phyloP scores from a whole-genome alignment of 1,140 invertebrate species.

The Eriocheir sinensis region DNA sequence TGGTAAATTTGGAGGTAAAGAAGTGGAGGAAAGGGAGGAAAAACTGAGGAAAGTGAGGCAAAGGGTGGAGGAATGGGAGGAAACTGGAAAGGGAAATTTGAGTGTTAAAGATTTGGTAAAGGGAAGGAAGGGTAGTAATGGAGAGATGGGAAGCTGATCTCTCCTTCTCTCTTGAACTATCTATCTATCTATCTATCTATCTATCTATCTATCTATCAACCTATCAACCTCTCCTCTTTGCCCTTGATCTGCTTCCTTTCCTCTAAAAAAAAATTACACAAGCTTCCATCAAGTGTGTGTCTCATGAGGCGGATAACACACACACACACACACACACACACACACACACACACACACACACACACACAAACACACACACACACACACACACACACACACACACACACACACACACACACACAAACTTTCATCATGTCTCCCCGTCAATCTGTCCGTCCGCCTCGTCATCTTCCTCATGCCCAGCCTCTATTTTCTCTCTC shows the following conservation, averaged over 20 bases:
- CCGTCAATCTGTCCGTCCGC: slow-evolving; percentile 46
- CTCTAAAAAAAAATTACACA: background rate
- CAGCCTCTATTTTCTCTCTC: background rate
- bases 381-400: background rate
- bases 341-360: too few species aligned
- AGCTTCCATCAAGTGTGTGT: background rate
- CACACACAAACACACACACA: too few species aligned
- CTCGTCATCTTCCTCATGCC: slow-evolving; percentile 53
- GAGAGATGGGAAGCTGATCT: too few species aligned
- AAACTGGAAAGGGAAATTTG: too few species aligned
- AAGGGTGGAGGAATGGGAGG: too few species aligned
- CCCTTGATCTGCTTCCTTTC: background rate
- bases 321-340: background rate
- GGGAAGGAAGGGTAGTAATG: too few species aligned
- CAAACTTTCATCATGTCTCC: too few species aligned
- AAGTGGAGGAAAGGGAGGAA: too few species aligned
- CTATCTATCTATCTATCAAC: background rate
- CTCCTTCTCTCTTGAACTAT: too few species aligned
- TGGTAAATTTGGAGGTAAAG: too few species aligned
- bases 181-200: background rate
- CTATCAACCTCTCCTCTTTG: background rate
- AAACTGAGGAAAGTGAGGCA: too few species aligned
- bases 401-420: background rate
- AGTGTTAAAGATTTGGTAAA: too few species aligned
- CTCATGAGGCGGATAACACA: background rate